Base-by-base conservation (phyloP, 2,888 invertebrate species). In the Chironomus riparius region DNA sequence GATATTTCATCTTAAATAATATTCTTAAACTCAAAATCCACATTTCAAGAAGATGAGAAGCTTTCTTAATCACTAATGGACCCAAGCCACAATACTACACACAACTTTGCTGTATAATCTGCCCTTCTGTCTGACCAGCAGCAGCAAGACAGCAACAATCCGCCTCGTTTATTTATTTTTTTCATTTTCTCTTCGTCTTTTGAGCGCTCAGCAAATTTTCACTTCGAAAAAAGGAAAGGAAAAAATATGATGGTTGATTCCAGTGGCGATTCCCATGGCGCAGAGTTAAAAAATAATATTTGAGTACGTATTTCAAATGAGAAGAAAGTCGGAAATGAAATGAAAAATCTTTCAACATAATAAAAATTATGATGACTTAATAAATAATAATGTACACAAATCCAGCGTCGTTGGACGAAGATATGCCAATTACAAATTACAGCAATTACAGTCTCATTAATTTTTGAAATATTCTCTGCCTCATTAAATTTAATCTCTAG, bases 381-480 rank as follows among this genome's bases (percentile, higher is more conserved):
- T 38, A 38, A 38, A 38, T 38, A 56, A 56, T 56, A 56, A 18
- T 56, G 56, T 56, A 18, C n/a, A 15, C 18, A 15, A 56, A 22
- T 24, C 24, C 15, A 12, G 62, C 22, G 10, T 38, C 7, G 22
- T 22, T n/a, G 21, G 15, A 12, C 12, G 62, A 12, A 65, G 24
- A n/a, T n/a, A 28, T n/a, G 56, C 61, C 72, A 72, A 72, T 70
- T 70, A 70, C 70, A 70, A 70, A 70, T 70, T 47, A 47, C 15
- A 21, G 4, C 28, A 70, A 70, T 70, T 70, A 70, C 70, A 50
- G 13, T 22, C 21, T 47, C 70, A 70, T 70, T 48, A 15, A 70
- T 70, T 22, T 70, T 18, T 70, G 24, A 65, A 65, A 65, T 65
- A 13, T 21, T 21, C 24, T 62, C 62, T 22, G 12, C 12, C 18